Evolutionary conservation across 2,888 invertebrate genomes (phyloP), one percentile per base, ranked within the genome.

Genomic region (Oscheius sp.): DNA sequence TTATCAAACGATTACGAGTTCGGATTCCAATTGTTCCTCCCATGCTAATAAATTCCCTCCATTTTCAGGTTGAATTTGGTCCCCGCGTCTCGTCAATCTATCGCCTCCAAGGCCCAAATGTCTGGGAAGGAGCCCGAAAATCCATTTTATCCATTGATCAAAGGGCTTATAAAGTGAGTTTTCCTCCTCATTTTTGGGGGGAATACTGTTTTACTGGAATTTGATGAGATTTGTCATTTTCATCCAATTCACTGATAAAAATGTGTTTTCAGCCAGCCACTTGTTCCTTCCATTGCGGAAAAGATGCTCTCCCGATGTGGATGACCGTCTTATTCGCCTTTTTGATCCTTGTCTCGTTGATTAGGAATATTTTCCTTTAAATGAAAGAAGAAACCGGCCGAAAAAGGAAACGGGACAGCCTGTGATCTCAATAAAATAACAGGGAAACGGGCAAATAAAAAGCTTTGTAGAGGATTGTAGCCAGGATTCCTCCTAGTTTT

Each of bases 51-150:
- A 35, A 6, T 9, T 35, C 35, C 35, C 35, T 7, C 18, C 18
- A 1, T 23, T 64, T 64, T 45, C 43, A 71, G 70, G 78, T 77
- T 2, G 74, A 76, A 56, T 79, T 79, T 64, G 79, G 81, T 9
- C 81, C 81, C 1, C 72, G 72, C 29, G 78, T 80, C 7, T 74
- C 81, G 2, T 80, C 80, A 63, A 63, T 80, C 21, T 80, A 71
- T 66, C 53, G 79, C 13, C 61, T 81, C 21, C 72, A 72, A n/a
- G 91, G 90, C 0, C 89, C 89, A 7, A 85, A 89, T 55, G 68
- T 82, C 16, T 90, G 90, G 90, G 63, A 77, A 1, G 90, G 89
- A 2, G 90, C 90, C 29, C n/a, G 75, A n/a, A 52, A 77, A 0
- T 78, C 83, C 41, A 75, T 83, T 23, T 53, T 75, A 21, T 68